Base-by-base conservation (phyloP, 64 coral and sea anemone genomes). In the Acropora yongei region DNA sequence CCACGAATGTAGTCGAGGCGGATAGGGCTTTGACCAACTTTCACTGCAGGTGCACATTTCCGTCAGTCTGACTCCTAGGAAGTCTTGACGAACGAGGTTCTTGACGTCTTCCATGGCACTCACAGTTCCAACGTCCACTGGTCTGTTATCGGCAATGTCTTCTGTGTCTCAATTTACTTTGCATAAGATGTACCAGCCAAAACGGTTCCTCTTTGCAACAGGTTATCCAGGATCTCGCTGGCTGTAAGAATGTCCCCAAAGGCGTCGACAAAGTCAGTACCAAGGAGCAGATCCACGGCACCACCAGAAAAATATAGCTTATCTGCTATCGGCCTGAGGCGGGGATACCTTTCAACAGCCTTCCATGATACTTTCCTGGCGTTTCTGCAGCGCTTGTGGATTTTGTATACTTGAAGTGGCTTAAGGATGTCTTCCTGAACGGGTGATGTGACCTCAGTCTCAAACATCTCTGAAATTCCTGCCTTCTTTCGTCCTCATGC, bases 351-450 rank as follows among this genome's bases (percentile, higher is more conserved):
- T 45, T 68, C 67, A n/a, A 87, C 14, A 18, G 66, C 9, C 49
- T 87, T 41, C 41, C 49, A 14, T 45, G 84, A 87, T 9, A 80
- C 76, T 46, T 55, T 90, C 60, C 17, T 80, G 45, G 88, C 76
- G 41, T 50, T 75, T 67, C 39, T 80, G 79, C 88, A 90, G 16
- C 75, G 51, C 30, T 55, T 43, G 16, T 90, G 57, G 50, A 80
- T 47, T 80, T 76, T 90, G 43, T 72, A 90, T n/a, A 74, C 88
- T 58, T 45, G 61, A 44, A 90, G 53, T 41, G 44, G 42, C 79
- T 90, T 80, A 49, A 67, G 51, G 19, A 79, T 68, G 65, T 18
- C 44, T 76, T 20, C 46, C 5, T 88, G 4, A 1, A 30, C 12
- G 44, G 86, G 43, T 46, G 68, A 47, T 88, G 58, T 6, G 44